phyloP scores from a whole-genome alignment of 1,140 invertebrate species.

The Contarinia nasturtii region DNA sequence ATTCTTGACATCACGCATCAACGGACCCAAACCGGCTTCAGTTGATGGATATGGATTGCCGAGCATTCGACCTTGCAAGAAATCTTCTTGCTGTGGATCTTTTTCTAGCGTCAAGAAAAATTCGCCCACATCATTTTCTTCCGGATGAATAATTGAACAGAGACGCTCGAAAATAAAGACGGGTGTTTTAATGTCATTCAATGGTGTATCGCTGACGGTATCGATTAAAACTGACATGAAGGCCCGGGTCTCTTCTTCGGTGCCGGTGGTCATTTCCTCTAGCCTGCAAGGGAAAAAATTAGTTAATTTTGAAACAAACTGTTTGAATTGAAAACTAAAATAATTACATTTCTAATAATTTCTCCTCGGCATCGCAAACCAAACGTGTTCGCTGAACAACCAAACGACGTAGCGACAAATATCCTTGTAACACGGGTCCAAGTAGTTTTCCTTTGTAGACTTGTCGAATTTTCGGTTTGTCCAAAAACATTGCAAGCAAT shows the following conservation, averaged over 20 bases:
- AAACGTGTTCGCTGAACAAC: conserved; percentile 87
- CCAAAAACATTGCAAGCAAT: conserved; percentile 64
- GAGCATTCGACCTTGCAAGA: conserved; percentile 90
- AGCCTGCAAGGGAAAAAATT: too few relatives aligned
- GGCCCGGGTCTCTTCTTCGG: conserved; percentile 86
- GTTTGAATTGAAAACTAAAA: too few relatives aligned
- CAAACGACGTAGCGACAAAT: conserved; percentile 72
- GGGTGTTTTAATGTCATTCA: conserved; percentile 84
- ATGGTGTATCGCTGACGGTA: conserved; percentile 81
- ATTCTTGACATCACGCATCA: conserved; percentile 97
- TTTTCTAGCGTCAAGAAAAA: conserved; percentile 94
- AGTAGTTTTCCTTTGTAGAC: conserved; percentile 80
- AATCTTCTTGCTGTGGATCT: conserved; percentile 96
- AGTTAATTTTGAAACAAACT: too few relatives aligned
- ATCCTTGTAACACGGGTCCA: conserved; percentile 75
- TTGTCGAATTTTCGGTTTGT: conserved; percentile 62
- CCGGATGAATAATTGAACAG: conserved; percentile 93
- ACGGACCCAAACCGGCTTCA: conserved; percentile 81
- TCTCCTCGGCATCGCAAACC: conserved; percentile 94
- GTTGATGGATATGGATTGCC: conserved; percentile 92
- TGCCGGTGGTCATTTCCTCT: conserved; percentile 94
- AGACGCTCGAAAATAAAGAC: conserved; percentile 95
- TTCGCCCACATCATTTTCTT: conserved; percentile 91
- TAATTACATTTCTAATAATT: conserved; percentile 72
- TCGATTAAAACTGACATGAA: conserved; percentile 96